Base-by-base conservation (phyloP, 1,140 invertebrate species). In the Choristoneura fumiferana region DNA sequence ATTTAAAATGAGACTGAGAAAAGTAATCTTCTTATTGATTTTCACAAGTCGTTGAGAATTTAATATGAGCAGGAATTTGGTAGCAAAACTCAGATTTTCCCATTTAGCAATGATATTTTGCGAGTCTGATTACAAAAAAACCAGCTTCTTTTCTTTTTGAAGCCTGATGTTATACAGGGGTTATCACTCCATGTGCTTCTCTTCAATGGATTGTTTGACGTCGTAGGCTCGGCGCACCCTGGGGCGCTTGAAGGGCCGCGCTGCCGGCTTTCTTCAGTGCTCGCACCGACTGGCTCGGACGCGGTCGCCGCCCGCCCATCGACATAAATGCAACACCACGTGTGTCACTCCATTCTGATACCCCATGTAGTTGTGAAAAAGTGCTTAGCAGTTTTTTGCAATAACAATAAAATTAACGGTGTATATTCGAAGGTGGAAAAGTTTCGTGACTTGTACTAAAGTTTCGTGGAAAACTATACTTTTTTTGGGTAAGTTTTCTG, bases 211-310 rank as follows among this genome's bases (percentile, higher is more conserved):
- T 17, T n/a, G 14, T 43, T 22, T 9, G 43, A 12, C 18, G 43
- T 10, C 43, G 43, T 8, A 49, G 43, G 43, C 43, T 49, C 43
- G 43, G 12, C n/a, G 18, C 18, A n/a, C 43, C 43, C 43, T 49
- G 9, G 43, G 29, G 15, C 40, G 9, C 4, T n/a, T 8, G 43
- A 49, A 49, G 43, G 43, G 43, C 17, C 18, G 22, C 22, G 22
- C 40, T 17, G 17, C 22, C 22, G 22, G n/a, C 22, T 1, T 15
- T 22, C 43, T 49, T 49, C 43, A 49, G 43, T 49, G 4, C 22
- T 49, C 43, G 22, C n/a, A 13, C 14, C 4, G 22, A 5, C 43
- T n/a, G 12, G 43, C 17, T 22, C 17, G 29, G 43, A 14, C 22
- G 18, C 18, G 43, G 43, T 22, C 43, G 43, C 18, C 14, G 29